Base-by-base conservation (phyloP, 2,888 invertebrate genomes). In the Ophion ventricosus region DNA sequence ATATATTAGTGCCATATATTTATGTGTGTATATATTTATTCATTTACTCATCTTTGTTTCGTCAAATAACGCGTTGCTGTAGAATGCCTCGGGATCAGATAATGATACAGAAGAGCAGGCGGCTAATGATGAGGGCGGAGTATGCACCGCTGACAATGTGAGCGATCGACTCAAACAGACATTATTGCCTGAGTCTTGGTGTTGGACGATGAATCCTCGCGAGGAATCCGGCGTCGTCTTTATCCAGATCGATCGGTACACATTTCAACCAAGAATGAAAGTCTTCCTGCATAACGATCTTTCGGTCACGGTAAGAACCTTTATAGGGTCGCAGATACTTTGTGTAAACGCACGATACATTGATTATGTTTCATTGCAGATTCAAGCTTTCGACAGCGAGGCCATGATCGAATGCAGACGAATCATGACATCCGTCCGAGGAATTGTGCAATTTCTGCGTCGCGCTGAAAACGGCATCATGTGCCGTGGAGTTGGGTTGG, bases 271-370 rank as follows among this genome's bases (percentile, higher is more conserved):
- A 67, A 56, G 77, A 57, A 8, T 77, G 8, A 11, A 35, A 35
- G 23, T 77, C 56, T 43, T 77, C 10, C 3, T 67, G 57, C 77
- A 77, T 23, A 77, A 57, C 20, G 77, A 77, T 77, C 77, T 77
- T 67, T 77, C 77, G 11, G 11, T 72, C 5, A 79, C 79, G 70
- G 72, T 72, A 72, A 79, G 10, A 7, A 70, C 57, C 25, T 14
- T 63, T 61, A 14, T 20, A 43, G 29, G 35, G 3, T 70, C 8
- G 35, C 70, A 64, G 11, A 64, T 72, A 72, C 35, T 63, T 56
- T 64, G 49, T 70, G 14, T 2, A 20, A 63, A 25, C 57, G 49
- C 35, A 49, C 49, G 43, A 67, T 40, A 20, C 64, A 72, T 14
- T 23, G 7, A n/a, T 78, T 23, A 69, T 29, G 61, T 61, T 49